Evolutionary conservation across 2,888 invertebrate species (phyloP).

Genomic region (Cerceris rybyensis): DNA sequence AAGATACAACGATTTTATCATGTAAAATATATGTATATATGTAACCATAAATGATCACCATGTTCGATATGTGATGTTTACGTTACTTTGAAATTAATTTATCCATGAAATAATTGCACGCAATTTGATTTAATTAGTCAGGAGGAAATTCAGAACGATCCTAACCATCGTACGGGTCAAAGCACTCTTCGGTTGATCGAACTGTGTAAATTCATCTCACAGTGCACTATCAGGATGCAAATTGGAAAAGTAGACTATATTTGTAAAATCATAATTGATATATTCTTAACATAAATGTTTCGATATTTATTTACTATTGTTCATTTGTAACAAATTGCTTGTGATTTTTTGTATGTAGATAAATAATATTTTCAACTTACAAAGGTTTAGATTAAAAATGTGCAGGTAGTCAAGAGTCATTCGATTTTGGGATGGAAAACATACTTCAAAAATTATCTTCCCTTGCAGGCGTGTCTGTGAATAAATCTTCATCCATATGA

Average conservation of each 20-base stretch:
- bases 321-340: too few species aligned
- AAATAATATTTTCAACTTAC: too few species aligned
- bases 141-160: not conserved
- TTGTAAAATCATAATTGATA: not conserved
- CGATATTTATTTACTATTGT: too few species aligned
- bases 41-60: too few species aligned
- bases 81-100: not conserved
- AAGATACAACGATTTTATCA: too few species aligned
- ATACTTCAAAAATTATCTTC: not conserved
- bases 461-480: not conserved
- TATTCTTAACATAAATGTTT: not conserved
- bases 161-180: not conserved
- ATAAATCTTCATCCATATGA: not conserved
- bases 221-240: not conserved
- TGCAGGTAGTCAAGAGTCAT: too few species aligned
- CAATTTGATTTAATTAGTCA: not conserved
- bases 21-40: too few species aligned
- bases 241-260: not conserved
- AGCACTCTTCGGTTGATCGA: not conserved
- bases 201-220: not conserved
- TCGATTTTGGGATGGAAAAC: not conserved
- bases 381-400: too few species aligned
- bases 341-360: too few species aligned
- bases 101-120: not conserved
- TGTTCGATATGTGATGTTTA: not conserved